A percentile compares a stretch with the other conserved stretches of the same genome.
Conservation (phyloP, 2,888 invertebrate species). For the Drosophila cognata region DNA sequence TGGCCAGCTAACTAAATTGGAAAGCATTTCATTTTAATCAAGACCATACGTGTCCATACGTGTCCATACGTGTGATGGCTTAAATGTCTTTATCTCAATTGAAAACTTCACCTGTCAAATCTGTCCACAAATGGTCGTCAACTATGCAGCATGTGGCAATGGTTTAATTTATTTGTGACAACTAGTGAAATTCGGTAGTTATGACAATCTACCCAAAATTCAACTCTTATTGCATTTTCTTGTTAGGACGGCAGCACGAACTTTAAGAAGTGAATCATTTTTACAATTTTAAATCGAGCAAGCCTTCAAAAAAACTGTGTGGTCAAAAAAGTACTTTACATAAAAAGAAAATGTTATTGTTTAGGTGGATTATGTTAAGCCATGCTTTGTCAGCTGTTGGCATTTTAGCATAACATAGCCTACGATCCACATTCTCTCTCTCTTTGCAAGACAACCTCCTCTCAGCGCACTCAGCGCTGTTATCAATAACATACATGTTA, state of each 20-base stretch:
- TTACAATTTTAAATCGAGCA: not conserved
- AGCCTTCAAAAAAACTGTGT: not conserved
- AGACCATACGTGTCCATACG: not conserved
- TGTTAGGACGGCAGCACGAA: not conserved
- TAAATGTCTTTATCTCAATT: not conserved
- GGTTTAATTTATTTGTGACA: constrained; percentile 6
- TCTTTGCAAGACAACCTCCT: too few species aligned
- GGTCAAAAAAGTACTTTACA: not conserved
- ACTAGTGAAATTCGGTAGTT: not conserved
- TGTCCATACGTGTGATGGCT: not conserved
- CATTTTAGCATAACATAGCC: too few species aligned
- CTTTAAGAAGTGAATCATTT: not conserved
- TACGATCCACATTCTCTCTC: too few species aligned
- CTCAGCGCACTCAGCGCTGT: too few species aligned
- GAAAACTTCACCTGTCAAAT: constrained; percentile 3
- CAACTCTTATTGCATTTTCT: not conserved
- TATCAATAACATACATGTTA: too few species aligned
- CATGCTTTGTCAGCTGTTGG: too few species aligned
- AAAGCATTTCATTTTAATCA: constrained; percentile 7
- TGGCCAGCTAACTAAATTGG: constrained; percentile 11
- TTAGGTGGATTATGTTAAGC: too few species aligned
- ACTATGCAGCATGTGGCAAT: not conserved
- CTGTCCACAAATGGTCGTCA: not conserved
- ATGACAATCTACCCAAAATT: not conserved
- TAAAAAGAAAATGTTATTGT: not conserved